Conservation (phyloP, 1,140 invertebrate genomes). For the Chymomyza costata region DNA sequence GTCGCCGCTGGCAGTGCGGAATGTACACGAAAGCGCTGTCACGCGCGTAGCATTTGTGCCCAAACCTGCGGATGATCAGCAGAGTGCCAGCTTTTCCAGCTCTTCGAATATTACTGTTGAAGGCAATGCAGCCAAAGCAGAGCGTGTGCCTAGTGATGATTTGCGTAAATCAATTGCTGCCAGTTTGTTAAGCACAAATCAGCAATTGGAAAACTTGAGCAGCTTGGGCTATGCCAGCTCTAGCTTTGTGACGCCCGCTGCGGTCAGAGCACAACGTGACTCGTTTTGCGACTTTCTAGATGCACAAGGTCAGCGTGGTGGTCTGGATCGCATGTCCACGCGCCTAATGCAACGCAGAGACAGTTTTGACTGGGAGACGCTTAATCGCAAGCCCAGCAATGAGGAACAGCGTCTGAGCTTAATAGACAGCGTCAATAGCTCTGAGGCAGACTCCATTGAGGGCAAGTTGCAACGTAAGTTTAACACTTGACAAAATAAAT, state of each 20-base stretch:
- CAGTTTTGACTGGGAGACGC: conserved; percentile 67
- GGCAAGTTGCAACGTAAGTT: conserved; percentile 38
- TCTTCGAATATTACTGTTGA: conserved; percentile 28
- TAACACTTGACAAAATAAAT: too few relatives aligned
- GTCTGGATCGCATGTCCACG: conserved; percentile 53
- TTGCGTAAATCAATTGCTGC: conserved; percentile 46
- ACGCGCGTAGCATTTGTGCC: conserved; percentile 65
- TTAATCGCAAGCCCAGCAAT: conserved; percentile 23
- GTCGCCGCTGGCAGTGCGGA: conserved; percentile 34
- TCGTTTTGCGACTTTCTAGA: conserved; percentile 72
- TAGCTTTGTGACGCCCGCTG: conserved; percentile 8
- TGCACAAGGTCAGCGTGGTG: conserved; percentile 30
- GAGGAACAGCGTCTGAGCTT: conserved; percentile 36
- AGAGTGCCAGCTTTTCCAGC: conserved; percentile 40
- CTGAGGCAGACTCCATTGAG: conserved; percentile 22
- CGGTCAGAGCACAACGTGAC: conserved; percentile 37
- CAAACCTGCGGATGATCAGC: conserved; percentile 30
- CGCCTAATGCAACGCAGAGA: conserved; percentile 47
- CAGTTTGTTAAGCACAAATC: conserved; percentile 29
- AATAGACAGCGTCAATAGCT: conserved; percentile 28
- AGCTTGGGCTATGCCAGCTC: conserved; percentile 14
- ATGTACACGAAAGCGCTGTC: conserved; percentile 54
- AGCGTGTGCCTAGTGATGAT: conserved; percentile 41
- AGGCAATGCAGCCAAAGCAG: conserved; percentile 4
- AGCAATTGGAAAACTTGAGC: conserved; percentile 19